Evolutionary conservation across 2,113 vertebrate genomes (phyloP).

Genomic region (Scalopus aquaticus): DNA sequence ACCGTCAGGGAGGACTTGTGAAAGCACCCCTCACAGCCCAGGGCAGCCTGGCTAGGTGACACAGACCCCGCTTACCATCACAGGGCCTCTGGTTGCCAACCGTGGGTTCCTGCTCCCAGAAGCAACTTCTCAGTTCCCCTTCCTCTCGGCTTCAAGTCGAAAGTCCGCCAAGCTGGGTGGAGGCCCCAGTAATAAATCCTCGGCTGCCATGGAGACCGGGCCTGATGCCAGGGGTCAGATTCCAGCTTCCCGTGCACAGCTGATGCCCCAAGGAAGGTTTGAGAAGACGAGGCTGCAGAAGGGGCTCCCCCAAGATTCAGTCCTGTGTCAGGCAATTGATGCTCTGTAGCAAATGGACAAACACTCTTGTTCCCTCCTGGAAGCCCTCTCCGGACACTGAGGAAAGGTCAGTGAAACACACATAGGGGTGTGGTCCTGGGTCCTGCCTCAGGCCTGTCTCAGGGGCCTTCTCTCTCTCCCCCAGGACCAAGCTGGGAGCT

Average conservation of each 20-base stretch:
- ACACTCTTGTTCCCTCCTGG: background rate
- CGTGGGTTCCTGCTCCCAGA: background rate
- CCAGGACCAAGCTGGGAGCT: background rate
- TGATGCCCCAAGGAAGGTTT: background rate
- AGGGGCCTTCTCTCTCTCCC: background rate
- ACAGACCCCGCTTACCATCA: slow-evolving; percentile 75
- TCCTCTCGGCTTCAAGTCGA: slow-evolving; percentile 29
- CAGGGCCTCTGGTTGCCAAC: background rate
- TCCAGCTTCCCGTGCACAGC: slow-evolving; percentile 54
- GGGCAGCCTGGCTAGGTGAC: background rate
- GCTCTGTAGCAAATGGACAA: background rate
- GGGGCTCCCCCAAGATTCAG: background rate
- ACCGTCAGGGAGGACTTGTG: background rate
- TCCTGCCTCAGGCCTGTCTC: background rate
- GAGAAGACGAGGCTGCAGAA: background rate
- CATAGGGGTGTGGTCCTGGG: background rate
- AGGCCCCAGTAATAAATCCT: slow-evolving; percentile 79
- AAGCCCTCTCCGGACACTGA: background rate
- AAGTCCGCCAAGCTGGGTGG: slow-evolving; percentile 82
- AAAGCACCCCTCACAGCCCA: background rate
- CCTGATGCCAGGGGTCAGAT: slow-evolving; percentile 69
- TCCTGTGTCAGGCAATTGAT: background rate
- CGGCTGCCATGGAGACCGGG: slow-evolving; percentile 81
- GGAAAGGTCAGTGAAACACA: background rate
- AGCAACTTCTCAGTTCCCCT: background rate